Evolutionary conservation across 2,113 vertebrate species (phyloP), one percentile per base, ranked within the genome.

Genomic region (Bathybates hornii): DNA sequence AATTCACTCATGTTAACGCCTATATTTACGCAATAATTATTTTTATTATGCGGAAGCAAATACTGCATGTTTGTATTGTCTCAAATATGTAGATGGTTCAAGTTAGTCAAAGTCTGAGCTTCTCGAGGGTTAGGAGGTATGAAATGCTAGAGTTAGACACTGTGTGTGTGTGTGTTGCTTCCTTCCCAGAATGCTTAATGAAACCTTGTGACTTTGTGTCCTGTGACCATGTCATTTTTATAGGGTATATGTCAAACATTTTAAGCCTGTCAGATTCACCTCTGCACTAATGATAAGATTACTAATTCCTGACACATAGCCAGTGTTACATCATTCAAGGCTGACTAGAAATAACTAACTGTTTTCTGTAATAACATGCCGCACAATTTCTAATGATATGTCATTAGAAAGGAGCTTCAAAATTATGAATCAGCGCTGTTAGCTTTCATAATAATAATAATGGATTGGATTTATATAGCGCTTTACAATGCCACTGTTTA

Each of bases 201-300:
- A 89, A 83, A 86, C 57, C 94, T 90, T 87, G 88, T 93, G 89
- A 94, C 89, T 71, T 80, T 8, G 43, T 78, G 86, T 92, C 92
- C 93, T 89, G 61, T 68, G 90, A 91, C 82, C 41, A 0, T 36
- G 59, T 36, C 29, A 16, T 61, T 82, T 82, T 57, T 32, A 14
- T 45, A 78, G 73, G 73, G 16, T 76, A 87, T 41, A 66, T 43
- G 53, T 76, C 38, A 48, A 19, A 53, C 13, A 16, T 34, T 54
- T 29, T 50, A 6, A 63, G 32, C 41, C 10, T 41, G 45, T 38
- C n/a, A 38, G 32, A 14, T 43, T 50, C 11, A 9, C 79, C 29
- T 36, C 54, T 66, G 66, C 29, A 5, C 12, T 6, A 68, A 43
- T 52, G 52, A 78, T 32, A 27, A 79, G 4, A 41, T 24, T 8